Evolutionary conservation across 2,888 invertebrate species (phyloP), one percentile per base, ranked within the genome.

Genomic region (Drosophila phalerata): DNA sequence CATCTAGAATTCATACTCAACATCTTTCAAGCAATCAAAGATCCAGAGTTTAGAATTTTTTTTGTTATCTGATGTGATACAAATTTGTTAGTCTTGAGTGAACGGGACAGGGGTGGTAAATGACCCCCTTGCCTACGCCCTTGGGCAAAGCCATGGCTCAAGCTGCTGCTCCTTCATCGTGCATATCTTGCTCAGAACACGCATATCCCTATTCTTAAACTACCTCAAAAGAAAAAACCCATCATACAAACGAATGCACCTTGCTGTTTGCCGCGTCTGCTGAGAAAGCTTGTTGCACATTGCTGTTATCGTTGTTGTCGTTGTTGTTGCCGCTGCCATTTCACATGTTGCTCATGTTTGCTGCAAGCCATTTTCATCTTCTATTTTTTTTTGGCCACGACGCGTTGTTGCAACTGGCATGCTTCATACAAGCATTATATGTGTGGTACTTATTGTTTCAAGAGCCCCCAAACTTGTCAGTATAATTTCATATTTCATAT

Each of bases 401-500:
- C 68, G 48, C 53, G n/a, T 30, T 40, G 43, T 11, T 61, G 79
- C 43, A 69, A 42, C 55, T 69, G 76, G 66, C 81, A 71, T 67
- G 65, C 66, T 48, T 32, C 48, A 58, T 56, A 69, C 55, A 49
- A 62, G 49, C 62, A 65, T 65, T 42, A 49, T 65, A 25, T 55
- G 48, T 32, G 53, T 22, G 22, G 32, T 61, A 61, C 63, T 47
- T 72, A 73, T 73, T 74, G 73, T 75, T 77, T 69, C 56, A 63
- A 60, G 56, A 57, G 38, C 58, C 52, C 45, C 45, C 3, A 49
- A 66, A 64, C 63, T 69, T 61, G 10, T 32, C 34, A 52, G 69
- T 52, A 73, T 69, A 69, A 76, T 65, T 79, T 70, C 34, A 63
- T 28, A 76, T 65, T 79, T 70, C 34, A 63, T 28, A 28, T 28